Evolutionary conservation across 2,888 invertebrate genomes (phyloP), one percentile per base, ranked within the genome.

Genomic region (Sphaerophoria rueppellii): DNA sequence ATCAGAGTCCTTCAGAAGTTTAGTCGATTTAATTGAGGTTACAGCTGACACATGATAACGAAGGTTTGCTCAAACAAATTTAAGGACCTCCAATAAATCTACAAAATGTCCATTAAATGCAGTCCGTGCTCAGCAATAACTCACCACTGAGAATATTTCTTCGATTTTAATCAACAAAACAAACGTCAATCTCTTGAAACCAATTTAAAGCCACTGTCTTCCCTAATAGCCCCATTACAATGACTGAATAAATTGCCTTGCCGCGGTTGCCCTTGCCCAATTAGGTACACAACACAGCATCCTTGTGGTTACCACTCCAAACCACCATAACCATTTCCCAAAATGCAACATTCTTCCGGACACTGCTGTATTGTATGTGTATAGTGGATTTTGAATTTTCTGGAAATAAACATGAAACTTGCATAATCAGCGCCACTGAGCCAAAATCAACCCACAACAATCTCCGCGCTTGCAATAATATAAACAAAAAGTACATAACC

Each of bases 371-470:
- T 24, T 63, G 7, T 48, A 12, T 65, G 14, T 61, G 48, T 35
- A 35, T n/a, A n/a, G n/a, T n/a, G n/a, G n/a, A n/a, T 34, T 61
- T 48, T 24, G 55, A 67, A 72, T 82, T 50, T 65, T 76, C 76
- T 76, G 63, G 32, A 50, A 57, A 63, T 61, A 65, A 46, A 65
- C 60, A 71, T 81, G 76, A 72, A 69, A 57, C 63, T 82, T 82
- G 60, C 82, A 61, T 73, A 60, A 78, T 73, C 82, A 82, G 69
- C 82, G 43, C 72, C 40, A 74, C 55, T 74, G 46, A 63, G 48
- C 24, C 55, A 40, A n/a, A 12, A 9, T n/a, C 32, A 52, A 46
- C 12, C 34, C 34, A 3, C 9, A 37, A 43, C 37, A 14, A 5
- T 16, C 5, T 9, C 16, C 12, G 7, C 11, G 2, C 48, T 7